A percentile compares a stretch with the other conserved stretches of the same genome.
Conservation (phyloP, 2,113 vertebrate species). For the Tretioscincus oriximinensis region DNA sequence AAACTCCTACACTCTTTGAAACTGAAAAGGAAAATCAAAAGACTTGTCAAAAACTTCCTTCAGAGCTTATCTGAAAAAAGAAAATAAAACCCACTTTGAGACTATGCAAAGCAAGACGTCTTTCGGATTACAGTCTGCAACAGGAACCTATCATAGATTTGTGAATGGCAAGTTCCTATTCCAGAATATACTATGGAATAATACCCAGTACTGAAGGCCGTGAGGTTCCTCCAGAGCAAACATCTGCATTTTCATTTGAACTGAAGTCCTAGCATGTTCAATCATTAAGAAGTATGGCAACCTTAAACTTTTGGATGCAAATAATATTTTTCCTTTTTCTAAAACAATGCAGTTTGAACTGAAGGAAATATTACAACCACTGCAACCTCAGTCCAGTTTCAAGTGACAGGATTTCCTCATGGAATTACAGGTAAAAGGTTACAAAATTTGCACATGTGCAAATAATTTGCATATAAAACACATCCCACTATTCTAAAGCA, state of each 20-base stretch:
- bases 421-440: neutral
- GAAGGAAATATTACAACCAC: too few relatives aligned
- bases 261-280: neutral
- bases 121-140: too few relatives aligned
- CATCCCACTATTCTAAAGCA: neutral
- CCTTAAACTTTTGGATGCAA: neutral
- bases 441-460: neutral
- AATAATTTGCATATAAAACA: neutral
- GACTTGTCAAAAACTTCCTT: neutral
- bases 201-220: too few relatives aligned
- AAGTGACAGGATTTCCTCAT: neutral
- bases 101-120: too few relatives aligned
- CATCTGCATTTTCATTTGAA: neutral
- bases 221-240: neutral
- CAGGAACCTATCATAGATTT: too few relatives aligned
- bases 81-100: too few relatives aligned
- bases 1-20: constrained; percentile 3
- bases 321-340: neutral
- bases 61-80: neutral
- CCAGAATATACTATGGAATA: too few relatives aligned
- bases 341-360: neutral
- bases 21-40: constrained; percentile 2
- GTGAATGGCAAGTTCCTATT: too few relatives aligned
- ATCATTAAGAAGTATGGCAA: neutral
- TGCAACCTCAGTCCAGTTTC: neutral